Evolutionary conservation across 1,140 invertebrate genomes (phyloP).

Genomic region (Hypothenemus hampei): DNA sequence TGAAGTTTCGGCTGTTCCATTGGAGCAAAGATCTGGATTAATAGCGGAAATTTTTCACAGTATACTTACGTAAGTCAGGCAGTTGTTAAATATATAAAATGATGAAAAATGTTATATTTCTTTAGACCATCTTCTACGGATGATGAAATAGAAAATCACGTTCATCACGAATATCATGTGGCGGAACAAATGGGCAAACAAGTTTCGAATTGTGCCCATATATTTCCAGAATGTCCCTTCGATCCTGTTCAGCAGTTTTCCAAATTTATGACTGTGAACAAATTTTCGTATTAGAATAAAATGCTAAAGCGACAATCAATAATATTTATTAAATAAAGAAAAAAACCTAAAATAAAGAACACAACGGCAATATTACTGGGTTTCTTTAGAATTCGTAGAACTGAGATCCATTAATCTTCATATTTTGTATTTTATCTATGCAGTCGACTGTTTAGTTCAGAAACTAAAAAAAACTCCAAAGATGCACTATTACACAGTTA

Average conservation of each 20-base stretch:
- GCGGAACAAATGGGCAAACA: conserved; percentile 59
- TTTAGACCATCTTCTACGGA: conserved; percentile 59
- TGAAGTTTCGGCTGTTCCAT: conserved; percentile 37
- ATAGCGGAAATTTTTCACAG: conserved; percentile 51
- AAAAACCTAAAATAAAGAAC: no score
- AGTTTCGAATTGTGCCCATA: conserved; percentile 50
- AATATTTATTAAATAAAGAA: not conserved
- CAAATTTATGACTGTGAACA: conserved; percentile 23
- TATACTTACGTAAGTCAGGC: conserved; percentile 47
- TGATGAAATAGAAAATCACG: conserved; percentile 56
- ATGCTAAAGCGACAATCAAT: not conserved
- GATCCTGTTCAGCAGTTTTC: conserved; percentile 50
- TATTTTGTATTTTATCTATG: not conserved
- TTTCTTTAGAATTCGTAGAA: no score
- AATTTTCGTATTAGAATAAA: conserved; percentile 19
- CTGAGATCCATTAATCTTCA: no score
- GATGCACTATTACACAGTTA: no score
- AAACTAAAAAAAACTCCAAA: no score
- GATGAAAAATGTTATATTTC: no score
- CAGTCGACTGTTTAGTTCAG: not conserved
- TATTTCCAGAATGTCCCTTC: conserved; percentile 60
- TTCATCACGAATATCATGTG: conserved; percentile 64
- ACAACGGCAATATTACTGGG: no score
- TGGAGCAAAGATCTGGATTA: conserved; percentile 42
- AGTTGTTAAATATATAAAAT: no score